phyloP scores from a whole-genome alignment of 23 tunicate genomes.

The Trididemnum miniatum region DNA sequence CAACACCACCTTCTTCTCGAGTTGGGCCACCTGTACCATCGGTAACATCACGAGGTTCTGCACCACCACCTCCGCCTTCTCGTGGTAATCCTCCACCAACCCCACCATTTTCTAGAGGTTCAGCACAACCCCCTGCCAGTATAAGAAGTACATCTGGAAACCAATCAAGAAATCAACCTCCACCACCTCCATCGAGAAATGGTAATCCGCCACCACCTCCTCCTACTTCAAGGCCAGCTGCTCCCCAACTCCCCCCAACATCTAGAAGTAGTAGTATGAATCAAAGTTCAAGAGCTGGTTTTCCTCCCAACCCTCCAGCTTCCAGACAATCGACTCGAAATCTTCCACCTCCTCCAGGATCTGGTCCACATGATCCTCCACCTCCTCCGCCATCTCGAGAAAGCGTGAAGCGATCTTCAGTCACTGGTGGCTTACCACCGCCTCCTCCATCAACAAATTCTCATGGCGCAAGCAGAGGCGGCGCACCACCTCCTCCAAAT shows the following conservation, averaged over 20 bases:
- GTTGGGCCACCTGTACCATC: slow-evolving; percentile 4
- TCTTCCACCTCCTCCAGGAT: slow-evolving; percentile 23
- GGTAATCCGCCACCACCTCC: slow-evolving; percentile 57
- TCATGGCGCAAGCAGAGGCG: slow-evolving; percentile 6
- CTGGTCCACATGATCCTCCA: slow-evolving; percentile 3
- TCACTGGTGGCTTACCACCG: slow-evolving; percentile 21
- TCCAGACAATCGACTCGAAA: not conserved
- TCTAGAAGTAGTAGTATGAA: not conserved
- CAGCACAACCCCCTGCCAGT: slow-evolving; percentile 37
- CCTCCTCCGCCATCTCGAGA: slow-evolving; percentile 59
- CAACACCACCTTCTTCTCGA: not conserved
- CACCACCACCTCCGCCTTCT: slow-evolving; percentile 43
- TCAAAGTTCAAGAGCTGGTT: not conserved
- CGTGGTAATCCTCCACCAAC: slow-evolving; percentile 22
- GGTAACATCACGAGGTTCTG: slow-evolving; percentile 1
- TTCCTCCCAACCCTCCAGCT: not conserved
- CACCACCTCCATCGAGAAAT: not conserved
- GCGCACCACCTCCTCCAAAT: slow-evolving; percentile 39
- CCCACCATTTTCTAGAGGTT: slow-evolving; percentile 9
- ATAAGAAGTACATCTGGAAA: too few relatives aligned
- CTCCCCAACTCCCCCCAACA: slow-evolving; percentile 26
- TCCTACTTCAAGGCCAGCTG: not conserved
- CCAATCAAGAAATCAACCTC: not conserved
- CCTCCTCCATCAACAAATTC: slow-evolving; percentile 42
- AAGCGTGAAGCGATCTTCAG: slow-evolving; percentile 2